Percentiles rank a stretch among this genome's conserved stretches.
These are phyloP conservation scores for Oxyruncus cristatus DNA, from an alignment of 2,113 vertebrate genomes.

Conservation along the genomic window DNA sequence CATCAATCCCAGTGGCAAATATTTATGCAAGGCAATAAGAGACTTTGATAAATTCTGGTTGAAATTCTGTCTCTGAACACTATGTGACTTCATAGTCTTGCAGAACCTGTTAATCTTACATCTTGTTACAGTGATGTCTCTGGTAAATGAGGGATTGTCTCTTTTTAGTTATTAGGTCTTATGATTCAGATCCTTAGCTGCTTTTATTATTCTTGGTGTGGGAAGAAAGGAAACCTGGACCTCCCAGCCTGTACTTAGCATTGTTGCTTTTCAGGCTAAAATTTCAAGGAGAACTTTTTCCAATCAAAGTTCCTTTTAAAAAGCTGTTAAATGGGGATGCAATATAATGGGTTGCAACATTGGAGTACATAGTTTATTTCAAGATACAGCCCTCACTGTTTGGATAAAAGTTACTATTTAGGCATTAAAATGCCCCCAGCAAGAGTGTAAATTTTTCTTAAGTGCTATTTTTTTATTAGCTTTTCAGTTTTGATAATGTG, in stretches of 20 bases:
- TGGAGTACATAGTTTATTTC: not conserved
- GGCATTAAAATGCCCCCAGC: not conserved
- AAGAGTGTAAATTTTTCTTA: not conserved
- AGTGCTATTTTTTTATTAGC: not conserved
- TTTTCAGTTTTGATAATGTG: not conserved
- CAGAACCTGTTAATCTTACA: not conserved
- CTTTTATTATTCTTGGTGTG: not conserved
- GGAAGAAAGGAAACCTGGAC: not conserved
- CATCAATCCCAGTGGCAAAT: not conserved
- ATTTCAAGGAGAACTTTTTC: not conserved
- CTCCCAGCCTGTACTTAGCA: not conserved
- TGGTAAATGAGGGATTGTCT: not conserved
- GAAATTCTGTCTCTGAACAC: not conserved
- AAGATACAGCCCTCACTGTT: not conserved
- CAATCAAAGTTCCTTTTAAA: not conserved
- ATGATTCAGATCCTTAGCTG: not conserved
- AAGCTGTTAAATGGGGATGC: not conserved
- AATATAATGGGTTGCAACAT: not conserved
- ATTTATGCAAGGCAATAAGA: not conserved
- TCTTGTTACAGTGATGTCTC: not conserved
- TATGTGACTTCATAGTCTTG: rapidly evolving
- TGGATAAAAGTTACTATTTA: not conserved
- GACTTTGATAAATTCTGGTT: not conserved
- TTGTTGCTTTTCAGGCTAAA: not conserved
- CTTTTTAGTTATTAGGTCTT: not conserved